Percentiles rank a stretch among this genome's conserved stretches.
These are phyloP conservation scores for Agrotis puta DNA, from an alignment of 2,888 invertebrate genomes.

Conservation along the genomic window DNA sequence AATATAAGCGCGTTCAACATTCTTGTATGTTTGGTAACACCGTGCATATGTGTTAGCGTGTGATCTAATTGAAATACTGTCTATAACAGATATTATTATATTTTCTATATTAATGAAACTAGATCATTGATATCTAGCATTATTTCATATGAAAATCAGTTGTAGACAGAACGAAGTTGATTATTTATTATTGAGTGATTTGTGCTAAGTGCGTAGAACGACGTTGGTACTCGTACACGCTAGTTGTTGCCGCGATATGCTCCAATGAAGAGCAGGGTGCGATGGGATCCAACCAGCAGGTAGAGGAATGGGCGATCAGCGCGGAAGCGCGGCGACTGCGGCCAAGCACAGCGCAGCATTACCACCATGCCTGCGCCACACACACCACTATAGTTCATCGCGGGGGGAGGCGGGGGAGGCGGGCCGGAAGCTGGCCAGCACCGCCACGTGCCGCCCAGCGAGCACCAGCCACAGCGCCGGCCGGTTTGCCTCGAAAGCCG, in stretches of 20 bases:
- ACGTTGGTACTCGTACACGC: slow-evolving; percentile 27
- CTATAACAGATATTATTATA: slow-evolving; percentile 23
- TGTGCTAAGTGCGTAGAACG: slow-evolving; percentile 8
- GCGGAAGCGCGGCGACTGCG: slow-evolving; percentile 74
- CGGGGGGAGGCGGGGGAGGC: slow-evolving; percentile 44
- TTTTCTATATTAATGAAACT: background rate
- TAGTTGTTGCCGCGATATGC: slow-evolving; percentile 71
- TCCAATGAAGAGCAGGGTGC: slow-evolving; percentile 78
- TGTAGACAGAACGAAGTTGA: slow-evolving; percentile 29
- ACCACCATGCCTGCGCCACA: slow-evolving; percentile 84
- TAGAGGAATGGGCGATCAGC: slow-evolving; percentile 87
- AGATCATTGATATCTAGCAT: background rate
- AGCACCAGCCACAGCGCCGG: slow-evolving; percentile 81
- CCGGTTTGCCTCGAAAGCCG: slow-evolving; percentile 76
- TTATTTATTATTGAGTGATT: slow-evolving; percentile 1
- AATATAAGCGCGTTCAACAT: background rate
- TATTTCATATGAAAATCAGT: background rate
- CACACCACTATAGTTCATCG: slow-evolving; percentile 77
- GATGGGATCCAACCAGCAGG: slow-evolving; percentile 73
- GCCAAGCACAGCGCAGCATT: slow-evolving; percentile 82
- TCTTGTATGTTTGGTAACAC: slow-evolving; percentile 19
- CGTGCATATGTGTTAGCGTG: slow-evolving; percentile 19
- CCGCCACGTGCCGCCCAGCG: slow-evolving; percentile 63
- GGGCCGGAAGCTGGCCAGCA: slow-evolving; percentile 71
- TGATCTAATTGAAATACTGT: slow-evolving; percentile 13